phyloP scores from a whole-genome alignment of 2,888 invertebrate genomes.

The Euphydryas editha region DNA sequence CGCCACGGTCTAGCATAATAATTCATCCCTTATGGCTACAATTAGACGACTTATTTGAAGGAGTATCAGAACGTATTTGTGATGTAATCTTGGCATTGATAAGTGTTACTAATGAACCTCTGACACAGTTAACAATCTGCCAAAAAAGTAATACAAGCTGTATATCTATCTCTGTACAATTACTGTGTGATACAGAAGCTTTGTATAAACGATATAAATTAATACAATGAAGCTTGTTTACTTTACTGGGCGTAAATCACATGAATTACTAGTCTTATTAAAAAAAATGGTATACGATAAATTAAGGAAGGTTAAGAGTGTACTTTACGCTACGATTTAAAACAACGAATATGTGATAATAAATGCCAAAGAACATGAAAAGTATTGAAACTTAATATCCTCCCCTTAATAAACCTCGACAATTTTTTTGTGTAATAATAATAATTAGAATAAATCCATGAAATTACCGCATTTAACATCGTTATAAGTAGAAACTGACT shows the following conservation, averaged over 20 bases:
- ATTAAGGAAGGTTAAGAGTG: no score
- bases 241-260: background rate
- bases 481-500: background rate
- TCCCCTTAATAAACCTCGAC: no score
- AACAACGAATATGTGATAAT: no score
- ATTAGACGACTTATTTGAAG: background rate
- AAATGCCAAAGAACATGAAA: no score
- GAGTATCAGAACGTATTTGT: background rate
- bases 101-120: background rate
- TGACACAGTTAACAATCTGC: conserved; percentile 3
- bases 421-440: no score
- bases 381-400: no score
- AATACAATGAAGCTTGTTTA: background rate
- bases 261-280: no score
- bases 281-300: no score
- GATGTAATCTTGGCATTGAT: conserved; percentile 5
- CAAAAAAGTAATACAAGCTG: background rate
- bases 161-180: background rate
- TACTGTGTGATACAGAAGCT: background rate
- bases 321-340: no score
- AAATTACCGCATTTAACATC: background rate
- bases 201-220: background rate
- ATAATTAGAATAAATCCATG: no score
- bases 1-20: no score
- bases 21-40: background rate